phyloP scores from a whole-genome alignment of 2,113 vertebrate genomes.

The Nothoprocta perdicaria region DNA sequence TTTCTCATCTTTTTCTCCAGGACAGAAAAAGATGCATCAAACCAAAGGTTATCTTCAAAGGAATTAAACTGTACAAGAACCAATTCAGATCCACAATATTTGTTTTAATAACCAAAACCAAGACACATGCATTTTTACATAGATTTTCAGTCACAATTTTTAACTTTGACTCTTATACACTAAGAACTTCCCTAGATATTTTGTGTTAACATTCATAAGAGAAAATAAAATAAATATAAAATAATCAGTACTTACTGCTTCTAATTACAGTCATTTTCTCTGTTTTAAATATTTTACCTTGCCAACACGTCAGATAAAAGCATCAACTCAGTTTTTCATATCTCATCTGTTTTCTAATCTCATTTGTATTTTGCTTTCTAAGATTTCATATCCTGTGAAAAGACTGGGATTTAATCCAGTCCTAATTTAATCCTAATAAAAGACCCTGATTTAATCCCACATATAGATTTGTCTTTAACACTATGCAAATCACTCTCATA shows the following conservation, averaged over 20 bases:
- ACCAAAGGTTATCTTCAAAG: neutral
- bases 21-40: neutral
- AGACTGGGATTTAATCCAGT: too few relatives aligned
- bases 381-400: neutral
- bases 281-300: neutral
- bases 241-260: neutral
- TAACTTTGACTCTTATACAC: neutral
- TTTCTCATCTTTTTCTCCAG: neutral
- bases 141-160: neutral
- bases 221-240: neutral
- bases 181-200: neutral
- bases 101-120: neutral
- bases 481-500: neutral
- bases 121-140: neutral
- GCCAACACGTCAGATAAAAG: neutral
- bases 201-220: neutral
- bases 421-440: too few relatives aligned
- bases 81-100: neutral
- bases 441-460: neutral
- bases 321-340: neutral
- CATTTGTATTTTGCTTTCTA: neutral
- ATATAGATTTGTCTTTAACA: neutral
- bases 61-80: neutral
- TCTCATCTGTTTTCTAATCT: neutral
- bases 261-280: neutral